Evolutionary conservation across 2,113 vertebrate species (phyloP), one percentile per base, ranked within the genome.

Genomic region (Chaetodon trifascialis): DNA sequence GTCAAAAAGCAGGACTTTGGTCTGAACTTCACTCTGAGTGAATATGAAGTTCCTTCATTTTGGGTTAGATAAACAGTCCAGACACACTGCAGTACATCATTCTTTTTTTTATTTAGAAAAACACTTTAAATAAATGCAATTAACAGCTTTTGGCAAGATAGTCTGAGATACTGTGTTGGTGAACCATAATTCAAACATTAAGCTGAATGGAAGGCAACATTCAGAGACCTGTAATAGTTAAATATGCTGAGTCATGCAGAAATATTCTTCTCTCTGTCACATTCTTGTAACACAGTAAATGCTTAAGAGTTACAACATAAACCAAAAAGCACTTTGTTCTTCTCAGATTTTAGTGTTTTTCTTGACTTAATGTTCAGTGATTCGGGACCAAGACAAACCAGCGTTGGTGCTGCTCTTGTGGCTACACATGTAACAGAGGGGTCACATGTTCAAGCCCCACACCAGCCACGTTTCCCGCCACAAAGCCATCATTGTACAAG

Each of bases 51-150:
- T 15, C 42, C 8, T 44, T 47, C 15, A 7, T 2, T 1, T 30
- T 34, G 8, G 4, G 56, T 1, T 21, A 8, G 11, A 46, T 44
- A 36, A 7, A 38, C 0, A 44, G 47, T 4, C 52, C 19, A 54
- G 4, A 54, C 5, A 68, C 65, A n/a, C 11, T 4, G 8, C n/a
- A 40, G 54, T 42, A 47, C 34, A 58, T 5, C 11, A 66, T 51
- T 56, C 7, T 60, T 64, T 87, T 86, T n/a, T 87, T 87, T 84
- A 81, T 84, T 88, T 81, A 78, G 38, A 79, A 54, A 17, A 34
- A 49, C 4, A 1, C 21, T 60, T 76, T 47, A 65, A 79, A 86
- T 70, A 66, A 25, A 54, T 80, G 21, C n/a, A 10, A 71, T 56
- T 4, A 54, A 0, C 52, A 62, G 42, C n/a, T 64, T 68, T 73